A percentile compares a stretch with the other conserved stretches of the same genome.
These are phyloP conservation scores for Macrostomum lignano DNA, from an alignment of 1,140 invertebrate genomes.

Conservation along the genomic window DNA sequence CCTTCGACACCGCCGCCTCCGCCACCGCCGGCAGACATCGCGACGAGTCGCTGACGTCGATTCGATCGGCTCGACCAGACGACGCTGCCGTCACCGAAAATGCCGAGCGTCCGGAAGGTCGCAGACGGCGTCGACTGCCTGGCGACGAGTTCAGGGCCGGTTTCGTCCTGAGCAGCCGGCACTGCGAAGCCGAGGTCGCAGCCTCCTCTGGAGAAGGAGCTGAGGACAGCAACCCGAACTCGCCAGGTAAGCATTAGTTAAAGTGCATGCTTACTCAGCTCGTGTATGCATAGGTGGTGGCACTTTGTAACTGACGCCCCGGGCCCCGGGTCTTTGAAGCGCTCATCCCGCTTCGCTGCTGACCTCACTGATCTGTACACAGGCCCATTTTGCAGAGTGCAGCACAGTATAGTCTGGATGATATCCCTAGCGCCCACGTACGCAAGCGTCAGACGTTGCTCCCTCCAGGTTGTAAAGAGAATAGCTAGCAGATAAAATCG, in stretches of 20 bases:
- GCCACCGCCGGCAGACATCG: not conserved
- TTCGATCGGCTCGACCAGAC: conserved; percentile 1
- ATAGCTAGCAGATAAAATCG: too few relatives aligned
- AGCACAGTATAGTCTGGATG: too few relatives aligned
- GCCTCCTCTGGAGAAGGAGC: not conserved
- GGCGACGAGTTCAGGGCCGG: conserved; percentile 3
- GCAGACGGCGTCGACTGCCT: not conserved
- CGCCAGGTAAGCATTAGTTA: conserved; percentile 1
- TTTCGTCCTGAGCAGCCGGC: not conserved
- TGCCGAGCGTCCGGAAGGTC: not conserved
- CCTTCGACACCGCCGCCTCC: too few relatives aligned
- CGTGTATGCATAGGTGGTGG: too few relatives aligned
- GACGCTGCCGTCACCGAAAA: not conserved
- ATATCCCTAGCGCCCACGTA: too few relatives aligned
- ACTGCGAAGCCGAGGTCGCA: not conserved
- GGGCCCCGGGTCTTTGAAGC: too few relatives aligned
- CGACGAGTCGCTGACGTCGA: conserved; percentile 4
- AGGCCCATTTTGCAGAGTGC: too few relatives aligned
- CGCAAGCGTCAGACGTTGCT: too few relatives aligned
- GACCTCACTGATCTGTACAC: too few relatives aligned
- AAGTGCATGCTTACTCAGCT: conserved; percentile 4
- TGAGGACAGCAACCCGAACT: not conserved
- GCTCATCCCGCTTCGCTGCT: too few relatives aligned
- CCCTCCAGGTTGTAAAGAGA: too few relatives aligned
- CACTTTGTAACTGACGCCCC: too few relatives aligned